phyloP scores from a whole-genome alignment of 2,888 invertebrate genomes.

The Micropterix aruncella region DNA sequence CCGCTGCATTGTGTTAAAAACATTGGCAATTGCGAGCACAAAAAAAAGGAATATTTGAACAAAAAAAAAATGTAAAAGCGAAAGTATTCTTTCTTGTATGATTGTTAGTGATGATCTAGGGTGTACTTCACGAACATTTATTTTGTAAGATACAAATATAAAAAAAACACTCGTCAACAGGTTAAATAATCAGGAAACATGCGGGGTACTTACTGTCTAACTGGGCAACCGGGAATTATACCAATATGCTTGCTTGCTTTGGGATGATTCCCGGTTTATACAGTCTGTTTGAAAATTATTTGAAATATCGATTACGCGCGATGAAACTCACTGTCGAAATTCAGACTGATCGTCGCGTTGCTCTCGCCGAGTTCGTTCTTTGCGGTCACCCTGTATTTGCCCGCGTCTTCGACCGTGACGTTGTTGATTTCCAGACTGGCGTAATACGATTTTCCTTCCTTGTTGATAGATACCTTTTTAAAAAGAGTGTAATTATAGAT shows the following conservation, averaged over 20 bases:
- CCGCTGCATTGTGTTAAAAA: no score
- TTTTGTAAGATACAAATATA: not conserved
- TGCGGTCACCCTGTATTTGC: slow-evolving; percentile 92
- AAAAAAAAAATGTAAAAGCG: no score
- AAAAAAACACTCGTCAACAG: slow-evolving; percentile 10
- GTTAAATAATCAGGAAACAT: slow-evolving; percentile 6
- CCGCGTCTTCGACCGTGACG: slow-evolving; percentile 93
- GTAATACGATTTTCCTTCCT: slow-evolving; percentile 88
- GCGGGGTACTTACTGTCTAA: no score
- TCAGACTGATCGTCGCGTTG: slow-evolving; percentile 92
- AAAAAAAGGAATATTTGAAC: no score
- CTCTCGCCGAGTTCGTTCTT: slow-evolving; percentile 97
- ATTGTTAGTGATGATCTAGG: not conserved
- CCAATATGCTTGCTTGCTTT: no score
- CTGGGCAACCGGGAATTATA: no score
- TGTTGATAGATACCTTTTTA: slow-evolving; percentile 80
- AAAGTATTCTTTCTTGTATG: no score
- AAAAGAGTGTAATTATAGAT: slow-evolving; percentile 20
- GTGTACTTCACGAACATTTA: not conserved
- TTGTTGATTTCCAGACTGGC: slow-evolving; percentile 87
- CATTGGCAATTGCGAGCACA: no score
- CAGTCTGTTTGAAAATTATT: no score
- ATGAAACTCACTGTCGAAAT: slow-evolving; percentile 89
- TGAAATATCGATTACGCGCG: no score
- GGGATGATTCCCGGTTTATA: no score